Evolutionary conservation across 2,888 invertebrate genomes (phyloP).

Genomic region (Magallana nippona): DNA sequence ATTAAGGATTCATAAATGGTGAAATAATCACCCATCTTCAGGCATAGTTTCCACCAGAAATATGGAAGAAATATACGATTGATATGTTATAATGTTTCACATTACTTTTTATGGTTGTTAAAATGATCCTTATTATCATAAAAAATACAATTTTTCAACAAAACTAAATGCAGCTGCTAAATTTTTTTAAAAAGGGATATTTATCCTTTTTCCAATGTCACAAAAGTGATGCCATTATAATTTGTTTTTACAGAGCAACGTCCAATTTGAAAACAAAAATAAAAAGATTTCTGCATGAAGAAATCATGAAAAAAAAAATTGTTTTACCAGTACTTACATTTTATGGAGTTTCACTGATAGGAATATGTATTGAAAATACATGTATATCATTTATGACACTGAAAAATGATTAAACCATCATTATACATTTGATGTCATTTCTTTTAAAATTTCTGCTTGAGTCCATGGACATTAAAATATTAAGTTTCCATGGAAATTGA

Average conservation of each 20-base stretch:
- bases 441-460: not conserved
- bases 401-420: too few relatives aligned
- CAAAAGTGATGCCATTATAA: too few relatives aligned
- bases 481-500: not conserved
- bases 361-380: too few relatives aligned
- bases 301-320: too few relatives aligned
- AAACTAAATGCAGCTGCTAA: not conserved
- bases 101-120: not conserved
- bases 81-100: not conserved
- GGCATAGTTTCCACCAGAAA: not conserved
- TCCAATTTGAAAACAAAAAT: too few relatives aligned
- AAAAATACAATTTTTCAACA: not conserved
- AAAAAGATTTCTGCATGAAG: too few relatives aligned
- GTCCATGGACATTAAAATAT: not conserved
- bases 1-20: slow-evolving; percentile 20
- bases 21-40: slow-evolving; percentile 17
- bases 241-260: too few relatives aligned
- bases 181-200: not conserved
- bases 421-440: too few relatives aligned
- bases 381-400: too few relatives aligned
- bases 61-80: not conserved
- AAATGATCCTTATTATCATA: not conserved
- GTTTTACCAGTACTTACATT: too few relatives aligned
- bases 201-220: too few relatives aligned
- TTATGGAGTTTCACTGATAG: too few relatives aligned